Percentiles rank a stretch among this genome's conserved stretches.
Conservation (phyloP, 2,797 vertebrate species). For the Pempheris klunzingeri region DNA sequence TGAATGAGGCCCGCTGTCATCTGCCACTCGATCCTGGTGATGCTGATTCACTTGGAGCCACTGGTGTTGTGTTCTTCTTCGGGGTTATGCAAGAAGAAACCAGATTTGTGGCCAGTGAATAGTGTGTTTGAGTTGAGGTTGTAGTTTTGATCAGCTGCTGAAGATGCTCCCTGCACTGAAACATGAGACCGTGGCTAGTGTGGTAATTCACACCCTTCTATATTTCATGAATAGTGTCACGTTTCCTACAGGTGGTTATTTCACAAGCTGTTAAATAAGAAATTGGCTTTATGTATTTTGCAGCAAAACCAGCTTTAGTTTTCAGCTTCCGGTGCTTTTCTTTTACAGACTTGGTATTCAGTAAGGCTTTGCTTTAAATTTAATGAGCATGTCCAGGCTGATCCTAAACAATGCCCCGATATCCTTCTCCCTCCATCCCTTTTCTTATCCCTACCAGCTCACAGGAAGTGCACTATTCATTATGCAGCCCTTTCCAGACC, state of each 20-base stretch:
- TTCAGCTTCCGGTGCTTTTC: constrained; percentile 9
- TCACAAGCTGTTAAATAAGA: constrained; percentile 25
- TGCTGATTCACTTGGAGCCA: constrained; percentile 47
- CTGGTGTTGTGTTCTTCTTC: neutral
- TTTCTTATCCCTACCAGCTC: constrained; percentile 60
- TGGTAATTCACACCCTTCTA: constrained; percentile 69
- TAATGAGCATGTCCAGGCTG: constrained; percentile 72
- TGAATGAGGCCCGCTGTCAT: constrained; percentile 75
- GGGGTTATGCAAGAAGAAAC: constrained; percentile 8
- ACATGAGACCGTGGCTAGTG: constrained; percentile 39
- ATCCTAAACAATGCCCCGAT: constrained; percentile 74
- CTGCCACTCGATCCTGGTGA: constrained; percentile 61
- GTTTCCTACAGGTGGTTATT: constrained; percentile 52
- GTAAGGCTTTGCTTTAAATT: constrained; percentile 55
- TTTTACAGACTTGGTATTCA: constrained; percentile 51
- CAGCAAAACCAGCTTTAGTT: neutral
- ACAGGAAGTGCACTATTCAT: constrained; percentile 82
- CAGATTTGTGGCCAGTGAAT: constrained; percentile 3
- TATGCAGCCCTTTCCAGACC: constrained; percentile 58
- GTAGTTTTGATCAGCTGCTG: constrained; percentile 28
- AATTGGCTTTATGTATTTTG: constrained; percentile 2
- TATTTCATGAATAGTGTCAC: constrained; percentile 79
- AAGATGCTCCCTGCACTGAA: constrained; percentile 42
- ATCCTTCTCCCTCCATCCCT: constrained; percentile 58
- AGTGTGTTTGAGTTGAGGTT: constrained; percentile 22